phyloP scores from a whole-genome alignment of 2,888 invertebrate genomes.

The Gymnosoma rotundatum region DNA sequence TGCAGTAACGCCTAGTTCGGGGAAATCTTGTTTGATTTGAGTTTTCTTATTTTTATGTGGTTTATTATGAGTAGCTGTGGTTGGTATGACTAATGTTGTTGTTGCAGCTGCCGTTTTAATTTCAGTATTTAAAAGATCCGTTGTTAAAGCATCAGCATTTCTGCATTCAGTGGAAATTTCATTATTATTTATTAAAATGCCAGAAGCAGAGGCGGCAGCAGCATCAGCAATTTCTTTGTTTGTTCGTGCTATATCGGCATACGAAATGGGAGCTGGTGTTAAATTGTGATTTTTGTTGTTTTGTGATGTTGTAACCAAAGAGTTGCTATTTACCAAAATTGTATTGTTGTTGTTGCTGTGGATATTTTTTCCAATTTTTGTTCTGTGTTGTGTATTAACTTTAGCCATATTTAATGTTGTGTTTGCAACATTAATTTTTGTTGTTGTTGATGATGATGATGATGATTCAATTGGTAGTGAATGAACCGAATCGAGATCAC shows the following conservation, averaged over 20 bases:
- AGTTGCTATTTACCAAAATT: conserved; percentile 56
- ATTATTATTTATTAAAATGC: conserved; percentile 58
- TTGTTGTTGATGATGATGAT: conserved; percentile 39
- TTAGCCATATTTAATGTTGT: conserved; percentile 64
- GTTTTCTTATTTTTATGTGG: conserved; percentile 70
- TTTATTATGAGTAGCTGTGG: conserved; percentile 51
- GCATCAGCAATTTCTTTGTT: conserved; percentile 75
- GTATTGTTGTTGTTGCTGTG: conserved; percentile 1
- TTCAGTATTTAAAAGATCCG: conserved; percentile 31
- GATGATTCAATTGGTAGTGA: conserved; percentile 87
- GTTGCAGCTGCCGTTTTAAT: conserved; percentile 2
- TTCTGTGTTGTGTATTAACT: conserved; percentile 24
- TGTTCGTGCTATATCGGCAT: conserved; percentile 90
- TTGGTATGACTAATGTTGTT: background rate
- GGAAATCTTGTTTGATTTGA: conserved; percentile 75
- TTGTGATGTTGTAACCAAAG: conserved; percentile 73
- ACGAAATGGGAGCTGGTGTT: conserved; percentile 84
- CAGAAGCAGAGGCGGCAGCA: conserved; percentile 65
- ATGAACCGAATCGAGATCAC: conserved; percentile 91
- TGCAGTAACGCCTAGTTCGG: conserved; percentile 72
- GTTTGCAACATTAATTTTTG: conserved; percentile 71
- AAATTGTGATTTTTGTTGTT: conserved; percentile 60
- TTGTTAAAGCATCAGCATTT: conserved; percentile 44
- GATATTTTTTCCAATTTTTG: conserved; percentile 37
- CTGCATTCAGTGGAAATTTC: conserved; percentile 60